Evolutionary conservation across 2,113 vertebrate species (phyloP).

Genomic region (Thamnophis sirtalis): DNA sequence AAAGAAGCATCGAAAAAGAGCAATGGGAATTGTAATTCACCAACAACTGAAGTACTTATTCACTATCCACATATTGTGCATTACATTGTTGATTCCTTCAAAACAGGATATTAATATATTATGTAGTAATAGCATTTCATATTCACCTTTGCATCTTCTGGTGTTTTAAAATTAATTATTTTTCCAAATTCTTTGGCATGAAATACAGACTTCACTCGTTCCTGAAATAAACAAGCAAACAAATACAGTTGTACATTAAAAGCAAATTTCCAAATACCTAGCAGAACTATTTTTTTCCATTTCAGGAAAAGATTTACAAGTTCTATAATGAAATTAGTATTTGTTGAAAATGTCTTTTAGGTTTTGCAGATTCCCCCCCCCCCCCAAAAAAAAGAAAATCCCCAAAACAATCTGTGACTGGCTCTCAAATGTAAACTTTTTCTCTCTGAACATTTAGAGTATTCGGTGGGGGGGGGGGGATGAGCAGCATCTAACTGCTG

Average conservation of each 20-base stretch:
- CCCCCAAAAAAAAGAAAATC: too few relatives aligned
- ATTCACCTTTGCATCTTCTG: constrained; percentile 88
- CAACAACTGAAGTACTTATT: background rate
- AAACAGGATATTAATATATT: background rate
- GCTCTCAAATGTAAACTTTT: background rate
- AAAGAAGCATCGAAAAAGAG: background rate
- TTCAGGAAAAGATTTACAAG: background rate
- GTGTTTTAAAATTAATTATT: constrained; percentile 93
- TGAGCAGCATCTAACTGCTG: background rate
- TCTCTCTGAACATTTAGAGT: background rate
- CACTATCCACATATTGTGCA: background rate
- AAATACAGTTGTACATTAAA: background rate
- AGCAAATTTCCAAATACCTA: background rate
- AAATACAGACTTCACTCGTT: constrained; percentile 95
- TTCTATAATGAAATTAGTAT: background rate
- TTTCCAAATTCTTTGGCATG: constrained; percentile 98
- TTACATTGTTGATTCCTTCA: background rate
- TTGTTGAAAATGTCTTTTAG: background rate
- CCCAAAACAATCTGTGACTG: background rate
- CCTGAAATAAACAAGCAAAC: constrained; percentile 67
- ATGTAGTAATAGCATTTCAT: background rate
- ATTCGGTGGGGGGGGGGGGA: background rate
- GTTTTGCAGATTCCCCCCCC: background rate
- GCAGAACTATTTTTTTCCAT: background rate
- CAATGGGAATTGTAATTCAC: background rate